Percentiles rank a stretch among this genome's conserved stretches.
phyloP scores from a whole-genome alignment of 2,888 invertebrate species.

The Acronicta alni region DNA sequence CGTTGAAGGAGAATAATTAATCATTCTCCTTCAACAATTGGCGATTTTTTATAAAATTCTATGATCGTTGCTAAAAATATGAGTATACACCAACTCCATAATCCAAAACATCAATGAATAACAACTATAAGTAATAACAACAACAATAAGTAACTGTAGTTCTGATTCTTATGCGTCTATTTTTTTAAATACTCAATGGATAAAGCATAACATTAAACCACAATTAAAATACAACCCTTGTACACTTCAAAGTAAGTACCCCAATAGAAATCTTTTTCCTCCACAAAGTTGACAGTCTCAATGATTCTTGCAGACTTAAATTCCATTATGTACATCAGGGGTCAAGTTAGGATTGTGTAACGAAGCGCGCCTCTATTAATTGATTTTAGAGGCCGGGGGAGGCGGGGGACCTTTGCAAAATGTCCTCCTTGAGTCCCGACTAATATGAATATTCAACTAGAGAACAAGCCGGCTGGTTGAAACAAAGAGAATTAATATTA shows the following conservation, averaged over 20 bases:
- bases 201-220: not conserved
- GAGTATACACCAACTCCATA: too few species aligned
- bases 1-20: too few species aligned
- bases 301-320: conserved; percentile 64
- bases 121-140: too few species aligned
- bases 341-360: conserved; percentile 77
- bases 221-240: conserved; percentile 17
- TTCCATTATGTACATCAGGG: conserved; percentile 69
- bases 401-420: conserved; percentile 57
- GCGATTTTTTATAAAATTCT: too few species aligned
- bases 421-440: conserved; percentile 54
- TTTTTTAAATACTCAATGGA: too few species aligned
- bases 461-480: conserved; percentile 44
- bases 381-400: conserved; percentile 69
- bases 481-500: conserved; percentile 75
- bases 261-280: conserved; percentile 32
- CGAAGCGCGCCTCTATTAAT: conserved; percentile 81
- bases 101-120: too few species aligned
- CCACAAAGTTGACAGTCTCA: conserved; percentile 36
- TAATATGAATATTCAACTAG: conserved; percentile 80
- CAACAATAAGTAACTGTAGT: too few species aligned
- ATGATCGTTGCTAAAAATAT: too few species aligned
- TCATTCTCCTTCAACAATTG: too few species aligned
- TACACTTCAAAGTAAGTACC: conserved; percentile 15
- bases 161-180: not conserved